Percentiles rank a stretch among this genome's conserved stretches.
Conservation (phyloP, 2,113 vertebrate species). For the Colinus virginianus region DNA sequence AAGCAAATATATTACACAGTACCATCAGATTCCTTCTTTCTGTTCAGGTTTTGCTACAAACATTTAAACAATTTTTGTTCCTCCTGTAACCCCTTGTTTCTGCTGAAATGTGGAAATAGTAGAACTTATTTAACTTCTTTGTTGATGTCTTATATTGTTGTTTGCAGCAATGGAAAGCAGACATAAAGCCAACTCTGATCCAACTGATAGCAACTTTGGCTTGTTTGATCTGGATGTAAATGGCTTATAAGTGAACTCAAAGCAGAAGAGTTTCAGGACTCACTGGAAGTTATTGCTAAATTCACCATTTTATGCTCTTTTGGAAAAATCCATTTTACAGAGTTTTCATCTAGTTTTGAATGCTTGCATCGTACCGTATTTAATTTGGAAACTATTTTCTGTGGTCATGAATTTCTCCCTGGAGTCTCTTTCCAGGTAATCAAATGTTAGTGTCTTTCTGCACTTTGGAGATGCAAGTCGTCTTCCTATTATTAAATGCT, state of each 20-base stretch:
- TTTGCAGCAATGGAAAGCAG: background rate
- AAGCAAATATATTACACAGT: background rate
- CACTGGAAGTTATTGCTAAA: background rate
- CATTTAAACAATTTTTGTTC: background rate
- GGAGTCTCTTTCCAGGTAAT: slow-evolving; percentile 24
- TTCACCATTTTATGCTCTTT: background rate
- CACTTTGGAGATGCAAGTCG: background rate
- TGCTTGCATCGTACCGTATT: background rate
- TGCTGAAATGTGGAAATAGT: background rate
- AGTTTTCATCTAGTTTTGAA: slow-evolving; percentile 20
- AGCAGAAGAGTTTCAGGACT: background rate
- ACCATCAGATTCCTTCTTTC: background rate
- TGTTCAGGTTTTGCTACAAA: background rate
- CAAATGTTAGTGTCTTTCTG: slow-evolving; percentile 21
- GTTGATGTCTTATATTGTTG: background rate
- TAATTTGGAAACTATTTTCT: slow-evolving; percentile 50
- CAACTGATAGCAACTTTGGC: background rate
- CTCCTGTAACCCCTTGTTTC: background rate
- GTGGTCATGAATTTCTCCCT: slow-evolving; percentile 33
- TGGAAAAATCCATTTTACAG: background rate
- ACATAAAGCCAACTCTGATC: background rate
- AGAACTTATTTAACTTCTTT: background rate
- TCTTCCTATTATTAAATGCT: slow-evolving; percentile 49
- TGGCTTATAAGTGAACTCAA: background rate
- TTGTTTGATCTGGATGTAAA: background rate